Percentiles rank a stretch among this genome's conserved stretches.
These are phyloP conservation scores for Hippocampus comes DNA, from an alignment of 2,113 vertebrate genomes.

Conservation along the genomic window DNA sequence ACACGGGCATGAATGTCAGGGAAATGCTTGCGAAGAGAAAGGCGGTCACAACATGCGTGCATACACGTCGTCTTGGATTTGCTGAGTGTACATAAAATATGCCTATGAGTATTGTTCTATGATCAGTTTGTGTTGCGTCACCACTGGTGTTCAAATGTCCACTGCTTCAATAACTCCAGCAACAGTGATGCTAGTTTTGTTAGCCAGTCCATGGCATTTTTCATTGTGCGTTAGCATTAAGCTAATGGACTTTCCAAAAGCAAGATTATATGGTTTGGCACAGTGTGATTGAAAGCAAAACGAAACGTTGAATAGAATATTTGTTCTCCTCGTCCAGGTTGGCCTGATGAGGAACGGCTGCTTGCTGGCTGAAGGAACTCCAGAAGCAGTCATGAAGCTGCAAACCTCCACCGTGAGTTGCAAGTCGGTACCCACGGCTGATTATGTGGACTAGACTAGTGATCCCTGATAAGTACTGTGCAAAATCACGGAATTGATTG, in stretches of 20 bases:
- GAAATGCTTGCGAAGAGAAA: background rate
- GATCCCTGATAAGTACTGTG: too few species aligned
- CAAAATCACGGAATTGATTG: background rate
- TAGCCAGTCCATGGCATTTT: too few species aligned
- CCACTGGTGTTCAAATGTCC: too few species aligned
- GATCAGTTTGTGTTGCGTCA: too few species aligned
- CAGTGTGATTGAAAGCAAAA: too few species aligned
- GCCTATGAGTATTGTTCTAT: too few species aligned
- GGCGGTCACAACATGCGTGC: background rate
- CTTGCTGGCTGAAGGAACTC: constrained; percentile 72
- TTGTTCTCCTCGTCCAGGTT: constrained; percentile 48
- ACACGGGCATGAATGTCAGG: background rate
- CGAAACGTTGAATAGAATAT: background rate
- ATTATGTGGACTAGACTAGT: background rate
- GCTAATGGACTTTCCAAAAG: too few species aligned
- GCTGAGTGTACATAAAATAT: too few species aligned
- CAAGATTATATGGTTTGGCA: too few species aligned
- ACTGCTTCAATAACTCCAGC: too few species aligned
- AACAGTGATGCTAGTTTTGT: too few species aligned
- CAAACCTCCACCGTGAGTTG: constrained; percentile 66
- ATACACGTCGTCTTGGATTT: background rate
- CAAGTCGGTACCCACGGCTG: background rate
- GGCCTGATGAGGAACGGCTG: constrained; percentile 75
- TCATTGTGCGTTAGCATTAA: too few species aligned
- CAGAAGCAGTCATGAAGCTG: constrained; percentile 71